Percentiles rank a stretch among this genome's conserved stretches.
Evolutionary conservation across 1,140 invertebrate species (phyloP).

Genomic region (Eriocheir sinensis): DNA sequence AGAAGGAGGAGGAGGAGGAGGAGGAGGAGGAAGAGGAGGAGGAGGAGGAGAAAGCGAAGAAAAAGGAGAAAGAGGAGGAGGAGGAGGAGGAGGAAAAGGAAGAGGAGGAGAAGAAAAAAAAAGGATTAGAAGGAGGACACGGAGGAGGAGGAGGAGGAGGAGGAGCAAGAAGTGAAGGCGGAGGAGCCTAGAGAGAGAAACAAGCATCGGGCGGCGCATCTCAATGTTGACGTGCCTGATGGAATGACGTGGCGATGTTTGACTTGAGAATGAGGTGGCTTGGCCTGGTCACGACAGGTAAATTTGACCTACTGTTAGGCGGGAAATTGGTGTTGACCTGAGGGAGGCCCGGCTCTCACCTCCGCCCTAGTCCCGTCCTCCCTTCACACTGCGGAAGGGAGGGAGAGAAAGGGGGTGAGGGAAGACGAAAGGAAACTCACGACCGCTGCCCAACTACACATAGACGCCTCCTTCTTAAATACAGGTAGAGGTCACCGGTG

Average conservation of each 20-base stretch:
- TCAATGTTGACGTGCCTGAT: slow-evolving; percentile 24
- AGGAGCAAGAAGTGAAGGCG: not conserved
- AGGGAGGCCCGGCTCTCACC: not conserved
- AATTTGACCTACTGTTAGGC: slow-evolving; percentile 24
- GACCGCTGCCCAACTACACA: no score
- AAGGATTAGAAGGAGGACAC: no score
- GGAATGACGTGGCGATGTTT: slow-evolving; percentile 12
- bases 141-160: not conserved
- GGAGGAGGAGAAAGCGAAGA: no score
- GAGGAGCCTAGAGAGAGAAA: not conserved
- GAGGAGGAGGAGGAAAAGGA: no score
- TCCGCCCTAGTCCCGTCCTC: not conserved
- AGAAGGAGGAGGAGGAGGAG: no score
- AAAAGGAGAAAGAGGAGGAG: no score
- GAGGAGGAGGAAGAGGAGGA: no score
- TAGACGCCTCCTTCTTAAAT: no score
- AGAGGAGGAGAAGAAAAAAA: no score
- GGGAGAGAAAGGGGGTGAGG: not conserved
- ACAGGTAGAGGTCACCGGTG: no score
- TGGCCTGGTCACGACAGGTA: slow-evolving; percentile 19
- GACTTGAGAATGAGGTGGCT: slow-evolving; percentile 22
- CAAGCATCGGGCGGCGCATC: not conserved
- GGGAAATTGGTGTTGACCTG: slow-evolving; percentile 22
- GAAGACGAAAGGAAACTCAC: no score
- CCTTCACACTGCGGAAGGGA: not conserved